A percentile compares a stretch with the other conserved stretches of the same genome.
phyloP scores from a whole-genome alignment of 2,888 invertebrate genomes.

The Andrena hattorfiana region DNA sequence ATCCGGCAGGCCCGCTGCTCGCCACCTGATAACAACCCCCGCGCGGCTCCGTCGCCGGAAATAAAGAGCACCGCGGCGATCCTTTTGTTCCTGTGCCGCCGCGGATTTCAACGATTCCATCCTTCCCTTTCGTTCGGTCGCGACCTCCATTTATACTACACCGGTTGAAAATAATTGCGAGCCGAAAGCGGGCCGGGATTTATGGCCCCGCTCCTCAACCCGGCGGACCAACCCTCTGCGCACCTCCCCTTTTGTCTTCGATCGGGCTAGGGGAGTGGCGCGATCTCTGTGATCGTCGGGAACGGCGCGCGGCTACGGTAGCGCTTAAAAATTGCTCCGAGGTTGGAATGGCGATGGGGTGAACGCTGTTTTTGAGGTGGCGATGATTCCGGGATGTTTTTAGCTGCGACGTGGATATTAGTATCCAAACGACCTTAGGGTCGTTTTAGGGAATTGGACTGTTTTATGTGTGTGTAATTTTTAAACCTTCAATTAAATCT shows the following conservation, averaged over 20 bases:
- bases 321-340: no score
- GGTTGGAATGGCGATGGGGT: no score
- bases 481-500: no score
- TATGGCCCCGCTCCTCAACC: conserved; percentile 11
- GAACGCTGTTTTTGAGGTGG: no score
- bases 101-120: conserved; percentile 30
- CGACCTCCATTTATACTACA: conserved; percentile 58
- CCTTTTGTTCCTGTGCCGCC: conserved; percentile 55
- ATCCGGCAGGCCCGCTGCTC: conserved; percentile 42
- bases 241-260: conserved; percentile 15
- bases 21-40: conserved; percentile 62
- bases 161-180: conserved; percentile 62
- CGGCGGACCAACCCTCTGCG: neutral
- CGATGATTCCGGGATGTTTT: no score
- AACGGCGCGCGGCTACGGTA: no score
- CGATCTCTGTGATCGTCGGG: conserved; percentile 24
- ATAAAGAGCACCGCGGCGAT: conserved; percentile 59
- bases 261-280: neutral
- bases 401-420: no score
- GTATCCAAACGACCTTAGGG: no score
- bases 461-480: no score
- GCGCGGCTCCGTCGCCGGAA: conserved; percentile 54
- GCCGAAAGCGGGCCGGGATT: conserved; percentile 51
- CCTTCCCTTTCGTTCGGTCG: conserved; percentile 52
- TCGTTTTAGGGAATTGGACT: no score